Evolutionary conservation across 2,797 vertebrate species (phyloP).

Genomic region (Sebastes nivosus): DNA sequence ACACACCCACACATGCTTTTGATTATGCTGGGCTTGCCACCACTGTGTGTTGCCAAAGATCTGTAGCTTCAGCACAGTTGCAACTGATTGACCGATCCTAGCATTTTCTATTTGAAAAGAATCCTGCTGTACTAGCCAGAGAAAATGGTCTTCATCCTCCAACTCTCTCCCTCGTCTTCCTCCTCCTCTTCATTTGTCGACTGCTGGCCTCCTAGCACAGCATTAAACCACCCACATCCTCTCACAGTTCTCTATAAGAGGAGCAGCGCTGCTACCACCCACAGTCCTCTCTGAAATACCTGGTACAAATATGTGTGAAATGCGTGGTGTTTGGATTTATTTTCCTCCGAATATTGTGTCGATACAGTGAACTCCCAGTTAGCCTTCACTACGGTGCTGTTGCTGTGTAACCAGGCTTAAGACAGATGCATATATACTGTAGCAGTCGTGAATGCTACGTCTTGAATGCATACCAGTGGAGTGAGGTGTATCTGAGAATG

Average conservation of each 20-base stretch:
- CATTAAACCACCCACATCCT: slow-evolving; percentile 71
- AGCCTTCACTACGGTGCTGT: background rate
- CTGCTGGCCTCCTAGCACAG: slow-evolving; percentile 57
- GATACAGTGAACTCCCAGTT: background rate
- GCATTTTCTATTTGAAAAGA: slow-evolving; percentile 13
- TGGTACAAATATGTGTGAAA: slow-evolving; percentile 44
- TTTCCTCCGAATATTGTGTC: background rate
- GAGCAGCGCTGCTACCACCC: slow-evolving; percentile 54
- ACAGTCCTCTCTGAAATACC: slow-evolving; percentile 60
- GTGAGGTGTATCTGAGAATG: slow-evolving; percentile 61
- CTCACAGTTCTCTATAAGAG: slow-evolving; percentile 50
- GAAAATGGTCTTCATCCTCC: slow-evolving; percentile 67
- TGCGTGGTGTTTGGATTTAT: background rate
- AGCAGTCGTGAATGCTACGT: slow-evolving; percentile 18
- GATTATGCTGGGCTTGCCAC: background rate
- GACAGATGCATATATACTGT: slow-evolving; percentile 21
- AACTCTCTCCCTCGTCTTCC: slow-evolving; percentile 66
- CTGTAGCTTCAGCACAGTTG: background rate
- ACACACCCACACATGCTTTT: background rate
- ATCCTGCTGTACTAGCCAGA: slow-evolving; percentile 19
- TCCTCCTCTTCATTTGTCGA: slow-evolving; percentile 73
- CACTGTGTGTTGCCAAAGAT: background rate
- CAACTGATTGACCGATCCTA: background rate
- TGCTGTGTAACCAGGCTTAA: slow-evolving; percentile 2
- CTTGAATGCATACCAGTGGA: slow-evolving; percentile 64